A percentile compares a stretch with the other conserved stretches of the same genome.
Evolutionary conservation across 2,797 vertebrate species (phyloP).

Genomic region (Microhierax caerulescens): DNA sequence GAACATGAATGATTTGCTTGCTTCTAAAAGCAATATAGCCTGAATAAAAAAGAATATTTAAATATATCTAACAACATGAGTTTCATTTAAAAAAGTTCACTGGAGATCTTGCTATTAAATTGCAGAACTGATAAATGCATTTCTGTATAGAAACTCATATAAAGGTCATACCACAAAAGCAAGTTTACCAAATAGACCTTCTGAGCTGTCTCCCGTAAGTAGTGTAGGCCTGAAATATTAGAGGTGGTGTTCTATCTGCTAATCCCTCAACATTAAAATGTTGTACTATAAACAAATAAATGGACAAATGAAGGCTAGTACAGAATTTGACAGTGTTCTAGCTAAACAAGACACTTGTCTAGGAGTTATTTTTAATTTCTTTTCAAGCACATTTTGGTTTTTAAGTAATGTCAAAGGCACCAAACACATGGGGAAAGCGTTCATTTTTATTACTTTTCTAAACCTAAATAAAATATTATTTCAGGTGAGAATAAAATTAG

Average conservation of each 20-base stretch:
- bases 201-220: not conserved
- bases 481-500: not conserved
- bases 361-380: not conserved
- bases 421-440: not conserved
- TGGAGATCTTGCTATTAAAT: not conserved
- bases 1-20: not conserved
- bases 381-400: not conserved
- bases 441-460: not conserved
- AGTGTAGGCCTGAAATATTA: not conserved
- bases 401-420: not conserved
- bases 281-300: not conserved
- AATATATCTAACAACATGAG: not conserved
- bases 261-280: not conserved
- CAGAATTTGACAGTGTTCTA: not conserved
- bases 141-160: not conserved
- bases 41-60: not conserved
- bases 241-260: not conserved
- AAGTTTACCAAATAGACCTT: not conserved
- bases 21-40: not conserved
- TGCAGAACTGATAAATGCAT: not conserved
- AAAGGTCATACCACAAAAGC: not conserved
- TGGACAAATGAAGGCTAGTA: not conserved
- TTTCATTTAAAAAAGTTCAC: not conserved
- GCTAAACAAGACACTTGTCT: not conserved
- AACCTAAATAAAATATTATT: not conserved